Conservation (phyloP, 2,113 vertebrate species). For the human (Homo sapiens) region DNA sequence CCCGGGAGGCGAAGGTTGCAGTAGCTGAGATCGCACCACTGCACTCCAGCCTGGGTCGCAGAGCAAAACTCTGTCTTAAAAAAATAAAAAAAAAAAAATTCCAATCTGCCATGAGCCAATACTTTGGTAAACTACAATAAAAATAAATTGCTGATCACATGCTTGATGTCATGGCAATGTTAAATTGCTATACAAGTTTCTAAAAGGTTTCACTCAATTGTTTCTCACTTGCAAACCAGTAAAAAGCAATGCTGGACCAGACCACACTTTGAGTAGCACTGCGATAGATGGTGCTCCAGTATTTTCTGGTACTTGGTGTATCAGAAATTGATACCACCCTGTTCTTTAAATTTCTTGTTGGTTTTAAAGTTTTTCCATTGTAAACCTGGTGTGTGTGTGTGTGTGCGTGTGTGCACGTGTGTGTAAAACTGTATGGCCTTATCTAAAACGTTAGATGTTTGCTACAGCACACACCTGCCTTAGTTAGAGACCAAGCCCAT, state of each 20-base stretch:
- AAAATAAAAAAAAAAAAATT: neutral
- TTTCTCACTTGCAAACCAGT: neutral
- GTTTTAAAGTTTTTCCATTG: neutral
- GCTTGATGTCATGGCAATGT: neutral
- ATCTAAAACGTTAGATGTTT: neutral
- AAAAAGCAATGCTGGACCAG: neutral
- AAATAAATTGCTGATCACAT: neutral
- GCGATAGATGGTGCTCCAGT: neutral
- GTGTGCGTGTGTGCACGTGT: no score
- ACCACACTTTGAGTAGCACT: neutral
- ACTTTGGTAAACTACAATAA: neutral
- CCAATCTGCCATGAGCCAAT: neutral
- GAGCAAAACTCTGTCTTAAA: no score
- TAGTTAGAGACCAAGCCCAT: neutral
- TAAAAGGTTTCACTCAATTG: neutral
- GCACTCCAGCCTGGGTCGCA: no score
- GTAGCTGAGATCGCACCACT: no score
- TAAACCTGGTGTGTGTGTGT: neutral
- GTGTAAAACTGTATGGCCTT: neutral
- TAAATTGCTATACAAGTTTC: neutral
- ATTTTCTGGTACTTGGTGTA: neutral
- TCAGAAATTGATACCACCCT: neutral
- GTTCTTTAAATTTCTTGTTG: neutral
- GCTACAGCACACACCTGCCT: neutral
- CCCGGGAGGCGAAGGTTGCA: no score